These are phyloP conservation scores for Amorpha juglandis DNA, from an alignment of 2,888 invertebrate genomes.

Conservation along the genomic window DNA sequence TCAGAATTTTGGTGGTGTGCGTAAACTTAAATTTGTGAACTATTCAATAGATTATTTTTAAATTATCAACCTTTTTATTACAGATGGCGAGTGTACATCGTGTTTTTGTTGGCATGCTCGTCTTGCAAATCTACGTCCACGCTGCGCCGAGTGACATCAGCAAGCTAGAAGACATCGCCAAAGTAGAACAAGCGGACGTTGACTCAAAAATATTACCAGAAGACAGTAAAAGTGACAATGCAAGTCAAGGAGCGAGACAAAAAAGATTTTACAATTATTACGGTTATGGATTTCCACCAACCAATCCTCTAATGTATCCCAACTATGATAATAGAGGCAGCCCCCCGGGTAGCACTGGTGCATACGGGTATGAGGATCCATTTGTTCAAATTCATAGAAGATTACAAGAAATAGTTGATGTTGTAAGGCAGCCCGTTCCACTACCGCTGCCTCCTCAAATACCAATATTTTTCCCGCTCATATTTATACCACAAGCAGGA, in stretches of 20 bases:
- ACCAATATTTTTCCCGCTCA: conserved; percentile 58
- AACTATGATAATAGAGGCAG: conserved; percentile 48
- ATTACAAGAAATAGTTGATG: conserved; percentile 53
- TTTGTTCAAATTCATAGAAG: conserved; percentile 53
- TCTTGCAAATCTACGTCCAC: conserved; percentile 51
- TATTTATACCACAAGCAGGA: conserved; percentile 53
- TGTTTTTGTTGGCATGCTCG: conserved; percentile 50
- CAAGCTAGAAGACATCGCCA: conserved; percentile 47
- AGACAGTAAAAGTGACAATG: conserved; percentile 39
- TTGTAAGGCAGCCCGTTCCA: conserved; percentile 46
- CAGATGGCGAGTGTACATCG: conserved; percentile 63
- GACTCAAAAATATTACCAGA: conserved; percentile 42
- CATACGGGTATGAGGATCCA: conserved; percentile 53
- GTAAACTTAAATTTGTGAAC: too few species aligned
- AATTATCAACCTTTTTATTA: conserved; percentile 44
- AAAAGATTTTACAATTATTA: conserved; percentile 60
- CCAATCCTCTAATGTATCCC: conserved; percentile 48
- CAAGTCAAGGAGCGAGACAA: conserved; percentile 51
- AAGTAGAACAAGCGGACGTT: conserved; percentile 42
- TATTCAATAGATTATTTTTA: neutral
- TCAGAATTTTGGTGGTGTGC: too few species aligned
- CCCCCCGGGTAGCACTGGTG: conserved; percentile 42
- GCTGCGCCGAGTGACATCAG: conserved; percentile 59
- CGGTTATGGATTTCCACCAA: conserved; percentile 50
- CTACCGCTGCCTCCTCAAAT: conserved; percentile 46